These are phyloP conservation scores for Aphelenchoides avenae DNA, from an alignment of 1,140 invertebrate species.

Conservation along the genomic window DNA sequence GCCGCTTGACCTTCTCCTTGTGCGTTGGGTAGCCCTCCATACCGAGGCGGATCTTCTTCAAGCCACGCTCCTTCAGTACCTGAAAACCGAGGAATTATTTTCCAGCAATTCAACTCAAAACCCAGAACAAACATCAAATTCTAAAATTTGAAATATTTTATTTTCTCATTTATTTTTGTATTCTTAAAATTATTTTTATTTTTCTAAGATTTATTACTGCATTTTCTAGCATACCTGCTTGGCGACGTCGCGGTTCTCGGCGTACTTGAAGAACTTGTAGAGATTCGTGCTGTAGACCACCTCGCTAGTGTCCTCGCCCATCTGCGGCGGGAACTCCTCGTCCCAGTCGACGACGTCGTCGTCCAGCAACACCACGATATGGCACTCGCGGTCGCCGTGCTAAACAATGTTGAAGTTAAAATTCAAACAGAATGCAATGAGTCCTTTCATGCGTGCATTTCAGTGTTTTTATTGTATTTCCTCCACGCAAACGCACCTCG, in stretches of 20 bases:
- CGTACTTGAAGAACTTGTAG: constrained; percentile 87
- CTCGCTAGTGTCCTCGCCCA: constrained; percentile 96
- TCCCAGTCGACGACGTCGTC: constrained; percentile 97
- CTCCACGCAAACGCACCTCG: constrained; percentile 67
- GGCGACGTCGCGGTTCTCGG: constrained; percentile 96
- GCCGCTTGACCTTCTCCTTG: constrained; percentile 81
- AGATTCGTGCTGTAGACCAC: constrained; percentile 64
- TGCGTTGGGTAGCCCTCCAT: constrained; percentile 96
- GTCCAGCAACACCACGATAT: constrained; percentile 88
- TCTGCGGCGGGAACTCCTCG: constrained; percentile 94
- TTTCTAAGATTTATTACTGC: too few species aligned
- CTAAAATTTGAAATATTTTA: too few species aligned
- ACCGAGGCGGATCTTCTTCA: constrained; percentile 97
- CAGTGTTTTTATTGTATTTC: neutral
- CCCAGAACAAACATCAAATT: neutral
- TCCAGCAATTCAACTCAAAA: neutral
- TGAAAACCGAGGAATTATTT: constrained; percentile 46
- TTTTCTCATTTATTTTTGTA: too few species aligned
- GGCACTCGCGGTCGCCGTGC: constrained; percentile 66
- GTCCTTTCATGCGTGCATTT: constrained; percentile 3
- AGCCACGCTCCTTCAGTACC: constrained; percentile 88
- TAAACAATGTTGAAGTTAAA: constrained; percentile 30
- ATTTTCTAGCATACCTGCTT: too few species aligned
- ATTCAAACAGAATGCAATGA: neutral
- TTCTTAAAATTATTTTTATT: too few species aligned